Conservation (phyloP, 2,888 invertebrate genomes). For the Chrysodeixis includens region DNA sequence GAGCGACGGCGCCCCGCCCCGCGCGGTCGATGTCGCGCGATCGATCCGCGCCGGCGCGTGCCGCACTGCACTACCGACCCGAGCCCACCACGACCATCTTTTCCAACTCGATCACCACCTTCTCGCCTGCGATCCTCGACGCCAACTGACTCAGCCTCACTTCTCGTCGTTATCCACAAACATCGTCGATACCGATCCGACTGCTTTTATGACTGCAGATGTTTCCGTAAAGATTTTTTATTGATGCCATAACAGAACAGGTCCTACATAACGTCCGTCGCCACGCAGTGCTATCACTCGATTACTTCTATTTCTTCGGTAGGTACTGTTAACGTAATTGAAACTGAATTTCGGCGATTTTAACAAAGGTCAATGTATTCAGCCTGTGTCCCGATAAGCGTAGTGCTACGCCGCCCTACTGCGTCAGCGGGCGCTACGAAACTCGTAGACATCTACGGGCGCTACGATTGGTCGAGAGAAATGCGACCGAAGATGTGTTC, state of each 20-base stretch:
- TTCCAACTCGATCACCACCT: conserved; percentile 60
- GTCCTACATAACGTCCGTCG: conserved; percentile 48
- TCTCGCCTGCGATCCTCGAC: conserved; percentile 52
- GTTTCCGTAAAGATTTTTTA: conserved; percentile 59
- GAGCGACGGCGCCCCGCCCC: conserved; percentile 63
- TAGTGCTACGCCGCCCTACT: conserved; percentile 81
- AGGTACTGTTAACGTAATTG: conserved; percentile 46
- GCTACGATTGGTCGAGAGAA: conserved; percentile 74
- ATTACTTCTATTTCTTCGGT: conserved; percentile 49
- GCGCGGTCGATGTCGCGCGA: conserved; percentile 66
- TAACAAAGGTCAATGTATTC: conserved; percentile 75
- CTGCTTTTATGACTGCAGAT: conserved; percentile 68
- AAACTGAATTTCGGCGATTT: conserved; percentile 71
- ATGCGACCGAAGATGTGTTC: conserved; percentile 66
- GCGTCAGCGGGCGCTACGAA: conserved; percentile 82
- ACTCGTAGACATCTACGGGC: conserved; percentile 82
- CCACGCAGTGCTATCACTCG: conserved; percentile 47
- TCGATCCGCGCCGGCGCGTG: conserved; percentile 59
- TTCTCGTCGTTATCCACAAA: conserved; percentile 43
- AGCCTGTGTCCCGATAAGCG: conserved; percentile 69
- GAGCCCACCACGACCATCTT: conserved; percentile 64
- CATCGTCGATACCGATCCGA: conserved; percentile 51
- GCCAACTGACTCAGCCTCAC: conserved; percentile 52
- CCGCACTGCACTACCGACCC: conserved; percentile 62
- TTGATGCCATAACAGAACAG: conserved; percentile 66